Percentiles rank a stretch among this genome's conserved stretches.
These are phyloP conservation scores for Drosophila kambysellisi DNA, from an alignment of 2,888 invertebrate species.

Conservation along the genomic window DNA sequence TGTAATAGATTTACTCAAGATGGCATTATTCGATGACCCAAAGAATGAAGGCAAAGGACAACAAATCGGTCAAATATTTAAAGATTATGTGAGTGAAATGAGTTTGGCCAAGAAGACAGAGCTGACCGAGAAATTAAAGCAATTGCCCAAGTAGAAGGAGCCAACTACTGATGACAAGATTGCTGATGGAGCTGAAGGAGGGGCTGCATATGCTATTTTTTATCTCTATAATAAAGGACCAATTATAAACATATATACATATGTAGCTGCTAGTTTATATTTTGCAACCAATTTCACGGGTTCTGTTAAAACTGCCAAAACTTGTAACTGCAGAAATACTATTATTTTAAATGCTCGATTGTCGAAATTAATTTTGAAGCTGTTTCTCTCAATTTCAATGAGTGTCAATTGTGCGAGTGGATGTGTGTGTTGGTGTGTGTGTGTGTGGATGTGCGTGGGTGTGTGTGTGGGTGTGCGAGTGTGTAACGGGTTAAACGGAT, in stretches of 20 bases:
- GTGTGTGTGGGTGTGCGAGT: conserved; percentile 12
- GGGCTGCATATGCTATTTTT: too few relatives aligned
- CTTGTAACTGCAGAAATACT: too few relatives aligned
- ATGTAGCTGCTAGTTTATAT: too few relatives aligned
- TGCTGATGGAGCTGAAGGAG: neutral
- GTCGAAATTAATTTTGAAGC: conserved; percentile 74
- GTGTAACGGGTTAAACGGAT: conserved; percentile 67
- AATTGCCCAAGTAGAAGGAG: neutral
- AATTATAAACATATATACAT: too few relatives aligned
- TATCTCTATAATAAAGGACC: too few relatives aligned
- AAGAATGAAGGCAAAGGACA: neutral
- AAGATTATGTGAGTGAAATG: neutral
- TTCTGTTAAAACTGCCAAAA: too few relatives aligned
- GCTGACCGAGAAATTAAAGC: rapidly evolving
- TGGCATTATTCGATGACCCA: rapidly evolving
- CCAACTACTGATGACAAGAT: neutral
- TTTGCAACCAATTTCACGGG: too few relatives aligned
- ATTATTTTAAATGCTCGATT: too few relatives aligned
- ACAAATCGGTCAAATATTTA: neutral
- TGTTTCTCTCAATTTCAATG: conserved; percentile 77
- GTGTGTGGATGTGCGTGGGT: conserved; percentile 10
- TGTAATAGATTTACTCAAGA: neutral
- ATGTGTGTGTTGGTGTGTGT: conserved; percentile 13
- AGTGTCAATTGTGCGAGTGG: conserved; percentile 57
- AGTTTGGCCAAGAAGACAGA: neutral